Evolutionary conservation across 2,888 invertebrate genomes (phyloP).

Genomic region (Aricia artaxerxes): DNA sequence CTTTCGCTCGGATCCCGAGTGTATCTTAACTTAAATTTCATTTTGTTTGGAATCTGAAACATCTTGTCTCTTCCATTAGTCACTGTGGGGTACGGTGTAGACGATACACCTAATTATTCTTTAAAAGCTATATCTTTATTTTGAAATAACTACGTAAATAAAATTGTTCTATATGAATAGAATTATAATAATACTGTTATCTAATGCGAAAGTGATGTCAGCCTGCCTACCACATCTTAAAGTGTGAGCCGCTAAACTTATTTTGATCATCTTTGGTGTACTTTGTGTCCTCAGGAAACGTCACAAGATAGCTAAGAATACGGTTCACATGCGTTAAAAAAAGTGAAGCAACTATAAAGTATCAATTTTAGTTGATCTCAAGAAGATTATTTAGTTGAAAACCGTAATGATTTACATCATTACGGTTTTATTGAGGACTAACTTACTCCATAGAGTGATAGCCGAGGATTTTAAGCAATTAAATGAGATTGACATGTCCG

Average conservation of each 20-base stretch:
- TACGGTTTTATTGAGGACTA: not conserved
- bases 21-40: slow-evolving; percentile 74
- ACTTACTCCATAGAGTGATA: not conserved
- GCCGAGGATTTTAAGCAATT: slow-evolving; percentile 9
- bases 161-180: no score
- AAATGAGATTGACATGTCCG: slow-evolving; percentile 25
- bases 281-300: no score
- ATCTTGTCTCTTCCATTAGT: slow-evolving; percentile 45
- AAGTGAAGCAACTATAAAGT: no score
- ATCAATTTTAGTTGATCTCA: no score
- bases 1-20: slow-evolving; percentile 72
- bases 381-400: not conserved
- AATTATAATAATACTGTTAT: no score
- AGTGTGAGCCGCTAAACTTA: no score
- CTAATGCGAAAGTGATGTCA: no score
- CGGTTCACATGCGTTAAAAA: no score
- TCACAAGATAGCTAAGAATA: no score
- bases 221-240: no score
- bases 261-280: no score
- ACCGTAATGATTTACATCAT: not conserved
- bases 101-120: slow-evolving; percentile 1
- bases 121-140: not conserved
- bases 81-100: not conserved
- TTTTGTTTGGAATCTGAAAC: slow-evolving; percentile 71
- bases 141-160: no score